These are phyloP conservation scores for Malurus melanocephalus DNA, from an alignment of 2,113 vertebrate species.

Conservation along the genomic window DNA sequence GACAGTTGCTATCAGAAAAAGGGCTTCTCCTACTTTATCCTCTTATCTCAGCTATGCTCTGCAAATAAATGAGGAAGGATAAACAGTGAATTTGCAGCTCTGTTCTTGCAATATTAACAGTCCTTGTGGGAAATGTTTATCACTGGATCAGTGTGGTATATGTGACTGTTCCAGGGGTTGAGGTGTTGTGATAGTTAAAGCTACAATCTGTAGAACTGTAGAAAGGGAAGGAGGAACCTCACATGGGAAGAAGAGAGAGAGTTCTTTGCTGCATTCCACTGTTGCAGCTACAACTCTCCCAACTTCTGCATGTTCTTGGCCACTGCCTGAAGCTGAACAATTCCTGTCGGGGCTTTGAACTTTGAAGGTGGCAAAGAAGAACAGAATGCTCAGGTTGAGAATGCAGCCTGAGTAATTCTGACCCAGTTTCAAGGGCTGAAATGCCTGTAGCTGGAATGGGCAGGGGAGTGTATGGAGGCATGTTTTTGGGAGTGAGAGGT, in stretches of 20 bases:
- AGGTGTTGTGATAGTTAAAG: not conserved
- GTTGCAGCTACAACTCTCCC: not conserved
- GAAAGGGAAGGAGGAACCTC: not conserved
- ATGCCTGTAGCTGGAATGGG: not conserved
- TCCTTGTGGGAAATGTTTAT: not conserved
- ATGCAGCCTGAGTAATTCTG: not conserved
- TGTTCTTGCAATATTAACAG: not conserved
- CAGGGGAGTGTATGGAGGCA: not conserved
- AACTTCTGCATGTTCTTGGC: not conserved
- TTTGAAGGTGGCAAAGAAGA: not conserved
- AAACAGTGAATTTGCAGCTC: not conserved
- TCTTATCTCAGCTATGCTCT: not conserved
- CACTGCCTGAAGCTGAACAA: not conserved
- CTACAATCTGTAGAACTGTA: not conserved
- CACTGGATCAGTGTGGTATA: not conserved
- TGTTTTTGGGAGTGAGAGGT: not conserved
- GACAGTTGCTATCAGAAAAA: not conserved
- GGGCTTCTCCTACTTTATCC: not conserved
- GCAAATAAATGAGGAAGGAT: not conserved
- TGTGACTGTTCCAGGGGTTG: not conserved
- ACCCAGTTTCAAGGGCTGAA: not conserved
- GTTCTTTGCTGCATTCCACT: not conserved
- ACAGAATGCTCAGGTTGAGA: not conserved
- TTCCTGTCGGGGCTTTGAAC: not conserved
- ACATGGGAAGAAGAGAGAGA: accelerated